phyloP scores from a whole-genome alignment of 2,888 invertebrate species.

The Hermodice carunculata region DNA sequence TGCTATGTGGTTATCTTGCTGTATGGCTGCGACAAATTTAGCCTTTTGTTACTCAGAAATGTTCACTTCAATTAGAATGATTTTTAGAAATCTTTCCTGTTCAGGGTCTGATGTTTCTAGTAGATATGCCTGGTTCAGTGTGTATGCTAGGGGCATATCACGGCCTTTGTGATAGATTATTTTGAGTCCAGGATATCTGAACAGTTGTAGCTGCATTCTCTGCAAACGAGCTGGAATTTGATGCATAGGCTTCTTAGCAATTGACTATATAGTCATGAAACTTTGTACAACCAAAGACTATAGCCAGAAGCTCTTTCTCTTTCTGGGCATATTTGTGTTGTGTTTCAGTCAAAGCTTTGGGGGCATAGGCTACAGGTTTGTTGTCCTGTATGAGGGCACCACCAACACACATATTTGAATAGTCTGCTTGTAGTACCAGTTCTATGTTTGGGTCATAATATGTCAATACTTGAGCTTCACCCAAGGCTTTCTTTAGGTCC shows the following conservation, averaged over 20 bases:
- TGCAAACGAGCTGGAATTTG: not conserved
- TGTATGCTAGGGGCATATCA: not conserved
- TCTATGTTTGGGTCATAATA: not conserved
- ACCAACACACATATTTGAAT: not conserved
- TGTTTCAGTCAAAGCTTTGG: not conserved
- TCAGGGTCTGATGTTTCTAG: not conserved
- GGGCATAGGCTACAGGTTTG: not conserved
- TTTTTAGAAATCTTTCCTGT: no score
- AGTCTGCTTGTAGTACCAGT: not conserved
- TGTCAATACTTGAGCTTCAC: not conserved
- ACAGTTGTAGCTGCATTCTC: not conserved
- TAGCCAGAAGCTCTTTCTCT: not conserved
- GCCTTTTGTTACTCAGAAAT: not conserved
- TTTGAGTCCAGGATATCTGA: not conserved
- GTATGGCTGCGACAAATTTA: not conserved
- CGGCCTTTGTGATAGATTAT: not conserved
- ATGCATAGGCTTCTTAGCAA: not conserved
- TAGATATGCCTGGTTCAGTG: not conserved
- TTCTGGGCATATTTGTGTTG: not conserved
- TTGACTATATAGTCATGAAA: no score
- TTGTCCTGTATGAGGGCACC: not conserved
- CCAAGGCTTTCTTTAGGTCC: not conserved
- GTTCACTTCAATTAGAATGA: not conserved
- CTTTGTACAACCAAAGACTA: not conserved
- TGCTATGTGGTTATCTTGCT: not conserved